phyloP scores from a whole-genome alignment of 2,888 invertebrate species.

The Arge pagana region DNA sequence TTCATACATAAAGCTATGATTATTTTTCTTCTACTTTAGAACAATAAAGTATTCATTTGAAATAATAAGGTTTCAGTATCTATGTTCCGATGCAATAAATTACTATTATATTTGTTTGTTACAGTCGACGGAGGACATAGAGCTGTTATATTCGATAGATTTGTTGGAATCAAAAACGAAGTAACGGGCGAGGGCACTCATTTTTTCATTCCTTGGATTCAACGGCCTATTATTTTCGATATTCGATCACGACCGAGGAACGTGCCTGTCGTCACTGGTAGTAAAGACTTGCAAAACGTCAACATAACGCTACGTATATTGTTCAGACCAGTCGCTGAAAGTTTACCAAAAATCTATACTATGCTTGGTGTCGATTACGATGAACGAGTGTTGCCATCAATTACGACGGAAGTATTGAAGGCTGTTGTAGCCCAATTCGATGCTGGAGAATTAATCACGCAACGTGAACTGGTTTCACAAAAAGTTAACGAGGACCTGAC shows the following conservation, averaged over 20 bases:
- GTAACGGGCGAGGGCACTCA: conserved; percentile 99
- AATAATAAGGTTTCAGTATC: too few relatives aligned
- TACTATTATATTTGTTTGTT: too few relatives aligned
- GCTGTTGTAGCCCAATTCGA: conserved; percentile 99
- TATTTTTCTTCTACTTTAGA: too few relatives aligned
- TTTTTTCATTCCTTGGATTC: conserved; percentile 98
- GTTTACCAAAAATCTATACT: conserved; percentile 93
- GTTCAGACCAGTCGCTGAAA: conserved; percentile 92
- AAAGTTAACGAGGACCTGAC: conserved; percentile 90
- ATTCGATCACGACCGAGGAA: conserved; percentile 95
- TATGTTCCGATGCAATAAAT: too few relatives aligned
- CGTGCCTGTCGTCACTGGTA: conserved; percentile 95
- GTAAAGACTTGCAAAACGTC: conserved; percentile 99
- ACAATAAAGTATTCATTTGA: too few relatives aligned
- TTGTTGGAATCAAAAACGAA: conserved; percentile 87
- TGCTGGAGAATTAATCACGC: conserved; percentile 98
- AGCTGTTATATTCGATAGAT: conserved; percentile 99
- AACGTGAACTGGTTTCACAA: conserved; percentile 90
- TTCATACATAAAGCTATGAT: too few relatives aligned
- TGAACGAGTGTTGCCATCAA: conserved; percentile 97
- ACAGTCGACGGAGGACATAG: conserved; percentile 97
- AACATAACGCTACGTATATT: conserved; percentile 98
- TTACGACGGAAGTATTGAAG: conserved; percentile 97
- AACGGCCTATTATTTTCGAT: conserved; percentile 97
- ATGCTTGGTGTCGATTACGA: conserved; percentile 98